phyloP scores from a whole-genome alignment of 2,888 invertebrate species.

The Odontomyia ornata region DNA sequence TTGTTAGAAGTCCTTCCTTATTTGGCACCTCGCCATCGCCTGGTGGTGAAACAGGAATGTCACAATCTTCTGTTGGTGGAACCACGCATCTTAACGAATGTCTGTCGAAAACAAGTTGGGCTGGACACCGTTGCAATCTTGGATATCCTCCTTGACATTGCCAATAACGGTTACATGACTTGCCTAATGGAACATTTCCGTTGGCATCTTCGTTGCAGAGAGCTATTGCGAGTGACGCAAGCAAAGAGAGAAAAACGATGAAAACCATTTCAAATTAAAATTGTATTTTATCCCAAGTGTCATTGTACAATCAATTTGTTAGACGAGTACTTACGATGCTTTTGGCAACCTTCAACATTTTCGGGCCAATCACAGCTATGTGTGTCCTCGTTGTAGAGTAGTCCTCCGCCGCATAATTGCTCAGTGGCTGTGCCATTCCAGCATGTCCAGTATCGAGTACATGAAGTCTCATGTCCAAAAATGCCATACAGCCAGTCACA shows the following conservation, averaged over 20 bases:
- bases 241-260: too few species aligned
- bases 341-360: constrained; percentile 91
- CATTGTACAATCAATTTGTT: constrained; percentile 20
- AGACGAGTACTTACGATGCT: constrained; percentile 80
- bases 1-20: constrained; percentile 44
- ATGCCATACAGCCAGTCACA: constrained; percentile 94
- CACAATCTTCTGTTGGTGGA: constrained; percentile 90
- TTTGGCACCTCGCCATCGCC: constrained; percentile 66
- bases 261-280: constrained; percentile 34
- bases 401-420: constrained; percentile 89
- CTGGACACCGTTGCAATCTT: constrained; percentile 87
- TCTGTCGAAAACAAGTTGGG: constrained; percentile 88
- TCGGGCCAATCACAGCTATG: constrained; percentile 95
- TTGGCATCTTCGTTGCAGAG: constrained; percentile 91
- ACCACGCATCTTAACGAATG: constrained; percentile 85
- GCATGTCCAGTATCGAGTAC: constrained; percentile 93
- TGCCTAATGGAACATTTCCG: constrained; percentile 89
- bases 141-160: constrained; percentile 94
- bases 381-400: constrained; percentile 88
- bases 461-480: constrained; percentile 92
- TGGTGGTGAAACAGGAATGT: constrained; percentile 79
- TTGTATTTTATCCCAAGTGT: constrained; percentile 29
- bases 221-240: constrained; percentile 75
- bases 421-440: constrained; percentile 95
- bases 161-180: constrained; percentile 94